Evolutionary conservation across 1,140 invertebrate genomes (phyloP).

Genomic region (Drepana arcuata): DNA sequence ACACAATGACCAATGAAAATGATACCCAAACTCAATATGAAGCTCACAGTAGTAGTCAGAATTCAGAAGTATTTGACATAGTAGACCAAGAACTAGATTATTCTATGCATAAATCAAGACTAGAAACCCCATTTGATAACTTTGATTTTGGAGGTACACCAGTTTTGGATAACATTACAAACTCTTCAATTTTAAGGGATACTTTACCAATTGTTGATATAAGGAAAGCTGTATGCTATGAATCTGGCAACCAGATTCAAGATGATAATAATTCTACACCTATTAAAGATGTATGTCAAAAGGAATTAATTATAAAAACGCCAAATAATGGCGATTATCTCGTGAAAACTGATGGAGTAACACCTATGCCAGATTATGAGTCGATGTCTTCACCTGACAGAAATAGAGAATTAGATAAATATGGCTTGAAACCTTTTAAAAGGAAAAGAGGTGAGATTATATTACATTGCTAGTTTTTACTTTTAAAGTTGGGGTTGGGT

Average conservation of each 20-base stretch:
- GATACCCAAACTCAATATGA: too few species aligned
- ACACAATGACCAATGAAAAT: too few species aligned
- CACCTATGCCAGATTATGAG: conserved; percentile 71
- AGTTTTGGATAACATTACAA: conserved; percentile 24
- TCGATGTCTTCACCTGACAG: conserved; percentile 68
- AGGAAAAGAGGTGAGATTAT: conserved; percentile 68
- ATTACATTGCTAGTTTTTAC: too few species aligned
- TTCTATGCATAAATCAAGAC: conserved; percentile 30
- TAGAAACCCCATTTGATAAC: conserved; percentile 12
- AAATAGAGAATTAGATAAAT: conserved; percentile 69
- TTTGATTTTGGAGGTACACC: conserved; percentile 34
- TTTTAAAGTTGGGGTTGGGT: too few species aligned
- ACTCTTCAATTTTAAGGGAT: background rate
- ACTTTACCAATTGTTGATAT: too few species aligned
- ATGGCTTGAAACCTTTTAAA: conserved; percentile 74
- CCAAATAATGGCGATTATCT: conserved; percentile 48
- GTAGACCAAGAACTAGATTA: conserved; percentile 58
- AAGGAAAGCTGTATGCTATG: too few species aligned
- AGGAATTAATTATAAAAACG: conserved; percentile 31
- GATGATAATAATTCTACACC: too few species aligned
- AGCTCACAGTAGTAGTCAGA: too few species aligned
- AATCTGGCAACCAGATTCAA: too few species aligned
- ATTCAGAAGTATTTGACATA: conserved; percentile 39
- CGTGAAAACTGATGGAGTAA: conserved; percentile 69
- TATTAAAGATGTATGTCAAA: too few species aligned